Evolutionary conservation across 2,797 vertebrate genomes (phyloP).

Genomic region (Gymnodraco acuticeps): DNA sequence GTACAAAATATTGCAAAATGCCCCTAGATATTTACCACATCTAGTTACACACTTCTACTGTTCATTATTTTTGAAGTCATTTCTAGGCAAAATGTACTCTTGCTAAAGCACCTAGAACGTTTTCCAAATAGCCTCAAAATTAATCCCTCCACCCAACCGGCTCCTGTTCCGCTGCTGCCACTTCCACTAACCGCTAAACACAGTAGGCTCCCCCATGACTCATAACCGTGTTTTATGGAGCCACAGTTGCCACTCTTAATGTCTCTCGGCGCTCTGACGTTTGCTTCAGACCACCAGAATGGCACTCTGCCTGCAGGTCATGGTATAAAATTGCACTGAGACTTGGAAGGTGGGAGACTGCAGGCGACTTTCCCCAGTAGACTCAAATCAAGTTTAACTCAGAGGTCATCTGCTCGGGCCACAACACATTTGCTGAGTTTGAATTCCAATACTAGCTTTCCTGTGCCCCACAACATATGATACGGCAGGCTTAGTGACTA

Average conservation of each 20-base stretch:
- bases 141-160: conserved; percentile 55
- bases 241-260: conserved; percentile 74
- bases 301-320: conserved; percentile 62
- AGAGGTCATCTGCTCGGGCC: conserved; percentile 51
- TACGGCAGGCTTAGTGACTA: conserved; percentile 56
- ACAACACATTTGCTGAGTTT: conserved; percentile 63
- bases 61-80: conserved; percentile 29
- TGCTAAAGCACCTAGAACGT: conserved; percentile 15
- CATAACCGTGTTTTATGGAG: conserved; percentile 76
- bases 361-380: conserved; percentile 36
- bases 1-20: not conserved
- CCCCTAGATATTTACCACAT: not conserved
- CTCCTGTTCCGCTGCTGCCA: conserved; percentile 71
- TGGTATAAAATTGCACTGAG: conserved; percentile 52
- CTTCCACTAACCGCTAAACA: conserved; percentile 76
- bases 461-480: conserved; percentile 67
- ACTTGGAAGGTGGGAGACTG: conserved; percentile 45
- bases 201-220: conserved; percentile 74
- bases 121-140: conserved; percentile 53
- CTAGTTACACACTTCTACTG: not conserved
- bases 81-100: conserved; percentile 19
- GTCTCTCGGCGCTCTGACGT: conserved; percentile 67
- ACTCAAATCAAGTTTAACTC: conserved; percentile 59
- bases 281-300: conserved; percentile 71
- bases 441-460: conserved; percentile 68